Evolutionary conservation across 2,113 vertebrate species (phyloP), one percentile per base, ranked within the genome.

Genomic region (Chionomys nivalis): DNA sequence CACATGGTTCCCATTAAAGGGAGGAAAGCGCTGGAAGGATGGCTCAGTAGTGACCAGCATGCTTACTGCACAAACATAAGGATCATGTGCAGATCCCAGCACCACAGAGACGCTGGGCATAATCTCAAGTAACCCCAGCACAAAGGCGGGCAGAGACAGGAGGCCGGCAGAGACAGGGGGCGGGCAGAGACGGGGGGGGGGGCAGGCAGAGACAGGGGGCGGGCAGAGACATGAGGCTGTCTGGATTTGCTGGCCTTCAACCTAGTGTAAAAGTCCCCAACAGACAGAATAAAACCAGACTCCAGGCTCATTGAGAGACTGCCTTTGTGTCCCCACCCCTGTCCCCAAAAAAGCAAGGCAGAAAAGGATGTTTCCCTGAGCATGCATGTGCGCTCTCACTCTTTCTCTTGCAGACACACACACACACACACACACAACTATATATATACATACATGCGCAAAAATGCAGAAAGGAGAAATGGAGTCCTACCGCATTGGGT

Each of bases 1-100:
- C 21, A 86, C 24, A 70, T 47, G 44, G 58, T 87, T 94, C 86
- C 72, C 65, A 52, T 94, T 85, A 76, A 61, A 82, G 90, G 73
- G 28, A 70, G 10, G 21, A 24, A 31, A 5, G 14, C 28, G 44
- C 42, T 77, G 44, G 75, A 77, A 44, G 47, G 44, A 77, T 76
- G 44, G 42, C 42, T 44, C 23, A n/a, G 5, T 6, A 13, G 70
- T 21, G 36, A 72, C 58, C 58, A n/a, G 70, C 17, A 26, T 7
- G 3, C n/a, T n/a, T 12, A 42, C 72, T 42, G 72, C 39, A 28
- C 24, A 47, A 24, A 24, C 24, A 3, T 2, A 76, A 76, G 42
- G 7, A 31, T 12, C 42, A 16, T 0, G 42, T 47, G 28, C 44
- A 47, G 26, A 31, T 31, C 26, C 26, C 13, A 47, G 75, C 24